These are phyloP conservation scores for Lasiommata megera DNA, from an alignment of 2,888 invertebrate species.

Conservation along the genomic window DNA sequence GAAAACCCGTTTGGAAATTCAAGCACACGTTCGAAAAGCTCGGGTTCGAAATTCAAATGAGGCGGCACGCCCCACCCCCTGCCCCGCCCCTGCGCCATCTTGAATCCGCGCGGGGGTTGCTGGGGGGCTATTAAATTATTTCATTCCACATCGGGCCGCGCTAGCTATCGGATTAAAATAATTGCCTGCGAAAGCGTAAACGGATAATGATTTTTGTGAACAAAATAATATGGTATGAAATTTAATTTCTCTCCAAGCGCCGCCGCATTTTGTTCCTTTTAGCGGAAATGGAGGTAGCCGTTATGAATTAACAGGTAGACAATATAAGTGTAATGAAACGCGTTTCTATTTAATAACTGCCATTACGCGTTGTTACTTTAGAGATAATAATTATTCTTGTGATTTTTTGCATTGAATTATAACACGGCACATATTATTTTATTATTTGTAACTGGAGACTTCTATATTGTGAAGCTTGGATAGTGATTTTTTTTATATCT, in stretches of 20 bases:
- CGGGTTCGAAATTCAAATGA: slow-evolving; percentile 80
- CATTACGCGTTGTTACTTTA: slow-evolving; percentile 9
- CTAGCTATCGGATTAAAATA: slow-evolving; percentile 79
- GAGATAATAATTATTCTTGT: neutral
- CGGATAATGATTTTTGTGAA: slow-evolving; percentile 77
- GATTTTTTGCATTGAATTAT: neutral
- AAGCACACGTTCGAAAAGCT: slow-evolving; percentile 76
- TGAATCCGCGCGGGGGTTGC: slow-evolving; percentile 60
- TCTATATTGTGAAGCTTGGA: too few species aligned
- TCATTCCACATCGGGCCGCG: slow-evolving; percentile 78
- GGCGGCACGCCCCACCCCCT: slow-evolving; percentile 75
- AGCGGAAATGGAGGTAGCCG: slow-evolving; percentile 12
- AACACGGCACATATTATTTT: neutral
- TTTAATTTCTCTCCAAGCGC: slow-evolving; percentile 54
- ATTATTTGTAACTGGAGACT: too few species aligned
- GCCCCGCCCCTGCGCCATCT: slow-evolving; percentile 78
- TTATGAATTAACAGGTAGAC: slow-evolving; percentile 16
- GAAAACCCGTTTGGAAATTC: slow-evolving; percentile 68
- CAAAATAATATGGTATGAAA: slow-evolving; percentile 71
- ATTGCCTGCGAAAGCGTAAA: slow-evolving; percentile 79
- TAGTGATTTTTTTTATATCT: too few species aligned
- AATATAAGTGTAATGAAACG: slow-evolving; percentile 12
- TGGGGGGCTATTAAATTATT: slow-evolving; percentile 79
- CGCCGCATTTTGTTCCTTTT: slow-evolving; percentile 23
- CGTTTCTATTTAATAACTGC: slow-evolving; percentile 10